phyloP scores from a whole-genome alignment of 2,888 invertebrate species.

The Rhogogaster chlorosoma region DNA sequence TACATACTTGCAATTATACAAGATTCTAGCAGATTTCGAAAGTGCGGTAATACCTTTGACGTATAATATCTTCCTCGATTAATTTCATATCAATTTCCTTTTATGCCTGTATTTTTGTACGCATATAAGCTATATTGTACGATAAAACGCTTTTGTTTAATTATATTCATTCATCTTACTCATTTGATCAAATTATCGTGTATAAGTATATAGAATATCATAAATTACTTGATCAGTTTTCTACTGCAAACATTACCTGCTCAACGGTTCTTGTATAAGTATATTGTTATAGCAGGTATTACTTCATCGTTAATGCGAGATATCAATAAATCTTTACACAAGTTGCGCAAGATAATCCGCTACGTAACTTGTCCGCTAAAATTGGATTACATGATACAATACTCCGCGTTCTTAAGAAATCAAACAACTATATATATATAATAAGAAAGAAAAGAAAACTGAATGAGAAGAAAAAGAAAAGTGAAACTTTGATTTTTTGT shows the following conservation, averaged over 20 bases:
- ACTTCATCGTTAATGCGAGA: conserved; percentile 8
- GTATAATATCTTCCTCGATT: background rate
- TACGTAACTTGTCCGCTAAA: background rate
- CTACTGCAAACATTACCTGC: background rate
- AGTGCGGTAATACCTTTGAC: background rate
- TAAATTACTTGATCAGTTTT: background rate
- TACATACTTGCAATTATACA: background rate
- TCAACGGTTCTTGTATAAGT: background rate
- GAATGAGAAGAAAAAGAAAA: background rate
- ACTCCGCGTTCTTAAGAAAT: background rate
- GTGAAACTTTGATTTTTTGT: background rate
- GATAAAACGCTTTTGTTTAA: background rate
- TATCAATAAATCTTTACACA: conserved; percentile 12
- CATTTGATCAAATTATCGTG: background rate
- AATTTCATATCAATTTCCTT: background rate
- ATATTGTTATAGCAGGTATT: background rate
- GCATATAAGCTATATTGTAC: background rate
- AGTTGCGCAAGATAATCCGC: conserved; percentile 17
- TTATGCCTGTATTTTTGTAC: background rate
- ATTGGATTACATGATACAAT: background rate
- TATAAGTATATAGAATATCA: background rate
- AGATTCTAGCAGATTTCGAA: background rate
- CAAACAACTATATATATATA: background rate
- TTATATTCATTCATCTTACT: background rate
- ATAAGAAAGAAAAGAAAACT: too few relatives aligned